Evolutionary conservation across 2,797 vertebrate genomes (phyloP).

Genomic region (Acanthornis magna): DNA sequence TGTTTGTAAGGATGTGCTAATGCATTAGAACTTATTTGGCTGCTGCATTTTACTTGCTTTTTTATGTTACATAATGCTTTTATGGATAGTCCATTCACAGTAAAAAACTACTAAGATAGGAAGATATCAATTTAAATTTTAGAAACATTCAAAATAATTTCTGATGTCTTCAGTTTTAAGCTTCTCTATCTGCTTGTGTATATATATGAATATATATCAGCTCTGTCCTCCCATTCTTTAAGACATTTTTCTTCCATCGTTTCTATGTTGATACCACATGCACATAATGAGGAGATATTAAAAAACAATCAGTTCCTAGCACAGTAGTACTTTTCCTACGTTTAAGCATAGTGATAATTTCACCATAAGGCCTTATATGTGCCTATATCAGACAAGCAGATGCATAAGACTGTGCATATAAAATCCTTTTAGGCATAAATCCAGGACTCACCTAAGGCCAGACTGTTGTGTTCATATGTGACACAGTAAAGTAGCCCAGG

Average conservation of each 20-base stretch:
- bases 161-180: background rate
- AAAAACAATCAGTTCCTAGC: background rate
- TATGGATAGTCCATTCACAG: background rate
- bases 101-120: background rate
- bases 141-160: background rate
- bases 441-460: background rate
- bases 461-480: background rate
- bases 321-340: background rate
- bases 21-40: background rate
- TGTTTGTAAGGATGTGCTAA: background rate
- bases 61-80: background rate
- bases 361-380: background rate
- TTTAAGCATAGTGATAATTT: background rate
- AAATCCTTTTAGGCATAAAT: background rate
- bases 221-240: background rate
- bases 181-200: background rate
- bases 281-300: background rate
- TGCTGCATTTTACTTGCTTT: background rate
- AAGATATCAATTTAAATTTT: background rate
- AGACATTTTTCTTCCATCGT: background rate
- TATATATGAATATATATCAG: rapidly evolving
- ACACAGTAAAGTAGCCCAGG: background rate
- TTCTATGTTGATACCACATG: background rate
- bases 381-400: background rate
- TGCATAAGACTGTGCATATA: rapidly evolving